phyloP scores from a whole-genome alignment of 2,797 vertebrate species.

The Distichodus sexfasciatus region DNA sequence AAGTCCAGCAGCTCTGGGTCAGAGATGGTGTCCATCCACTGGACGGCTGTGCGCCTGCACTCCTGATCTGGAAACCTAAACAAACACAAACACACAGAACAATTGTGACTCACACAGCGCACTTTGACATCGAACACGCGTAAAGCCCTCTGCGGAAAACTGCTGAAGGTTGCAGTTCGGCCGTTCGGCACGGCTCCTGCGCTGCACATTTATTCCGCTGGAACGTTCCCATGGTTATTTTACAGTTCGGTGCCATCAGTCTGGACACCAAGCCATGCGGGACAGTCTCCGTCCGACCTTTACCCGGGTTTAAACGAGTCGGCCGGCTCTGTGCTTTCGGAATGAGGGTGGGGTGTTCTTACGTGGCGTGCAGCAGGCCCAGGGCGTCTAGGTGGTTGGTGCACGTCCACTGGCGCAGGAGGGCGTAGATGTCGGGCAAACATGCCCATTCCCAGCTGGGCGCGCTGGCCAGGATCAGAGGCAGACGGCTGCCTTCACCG shows the following conservation, averaged over 20 bases:
- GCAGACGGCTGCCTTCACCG: slow-evolving; percentile 77
- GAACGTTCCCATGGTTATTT: slow-evolving; percentile 12
- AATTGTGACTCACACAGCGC: background rate
- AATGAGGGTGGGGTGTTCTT: slow-evolving; percentile 46
- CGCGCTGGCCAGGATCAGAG: slow-evolving; percentile 89
- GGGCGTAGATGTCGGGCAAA: slow-evolving; percentile 90
- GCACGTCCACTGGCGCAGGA: slow-evolving; percentile 87
- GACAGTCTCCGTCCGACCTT: slow-evolving; percentile 1
- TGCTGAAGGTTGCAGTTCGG: background rate
- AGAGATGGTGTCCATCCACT: slow-evolving; percentile 93
- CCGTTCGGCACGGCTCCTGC: background rate
- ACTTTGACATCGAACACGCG: background rate
- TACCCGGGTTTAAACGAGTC: slow-evolving; percentile 1
- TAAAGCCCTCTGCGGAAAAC: background rate
- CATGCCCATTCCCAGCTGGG: slow-evolving; percentile 96
- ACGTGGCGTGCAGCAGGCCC: slow-evolving; percentile 92
- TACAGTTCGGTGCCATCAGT: slow-evolving; percentile 10
- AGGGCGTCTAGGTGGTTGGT: slow-evolving; percentile 90
- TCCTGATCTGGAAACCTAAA: slow-evolving; percentile 90
- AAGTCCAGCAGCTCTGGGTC: slow-evolving; percentile 93
- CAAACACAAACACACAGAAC: background rate
- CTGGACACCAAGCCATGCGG: background rate
- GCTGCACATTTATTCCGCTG: slow-evolving; percentile 27
- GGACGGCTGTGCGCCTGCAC: slow-evolving; percentile 87
- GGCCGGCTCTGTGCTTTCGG: background rate